Conservation (phyloP, 2,113 vertebrate genomes). For the Puffinus mauretanicus region DNA sequence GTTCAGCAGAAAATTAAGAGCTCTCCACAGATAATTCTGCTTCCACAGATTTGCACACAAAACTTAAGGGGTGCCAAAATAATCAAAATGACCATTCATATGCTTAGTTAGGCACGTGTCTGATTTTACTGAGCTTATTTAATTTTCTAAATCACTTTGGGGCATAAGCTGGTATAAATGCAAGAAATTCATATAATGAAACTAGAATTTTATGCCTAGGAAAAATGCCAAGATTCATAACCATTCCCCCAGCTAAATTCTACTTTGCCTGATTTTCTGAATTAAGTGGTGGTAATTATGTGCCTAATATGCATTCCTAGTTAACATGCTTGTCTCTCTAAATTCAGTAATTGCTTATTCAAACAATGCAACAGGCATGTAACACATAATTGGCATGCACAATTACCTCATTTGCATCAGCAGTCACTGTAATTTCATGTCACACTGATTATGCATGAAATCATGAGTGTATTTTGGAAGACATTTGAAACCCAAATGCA, state of each 20-base stretch:
- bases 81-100: background rate
- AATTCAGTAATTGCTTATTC: constrained; percentile 63
- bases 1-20: background rate
- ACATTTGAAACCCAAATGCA: constrained; percentile 23
- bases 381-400: constrained; percentile 48
- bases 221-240: constrained; percentile 51
- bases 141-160: constrained; percentile 31
- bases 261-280: constrained; percentile 47
- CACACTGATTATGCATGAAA: constrained; percentile 21
- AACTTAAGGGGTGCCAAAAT: background rate
- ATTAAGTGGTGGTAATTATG: constrained; percentile 56
- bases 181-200: constrained; percentile 24
- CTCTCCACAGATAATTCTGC: background rate
- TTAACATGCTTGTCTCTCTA: constrained; percentile 54
- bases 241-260: constrained; percentile 9
- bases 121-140: background rate
- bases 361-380: constrained; percentile 36
- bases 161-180: background rate
- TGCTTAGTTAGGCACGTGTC: background rate
- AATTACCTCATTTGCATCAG: constrained; percentile 52
- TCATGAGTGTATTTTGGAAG: background rate
- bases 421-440: constrained; percentile 46
- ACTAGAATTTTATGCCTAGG: constrained; percentile 10
- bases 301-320: constrained; percentile 51
- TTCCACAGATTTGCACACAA: background rate